A percentile compares a stretch with the other conserved stretches of the same genome.
Conservation (phyloP, 1,140 invertebrate species). For the Drosophila mauritiana region DNA sequence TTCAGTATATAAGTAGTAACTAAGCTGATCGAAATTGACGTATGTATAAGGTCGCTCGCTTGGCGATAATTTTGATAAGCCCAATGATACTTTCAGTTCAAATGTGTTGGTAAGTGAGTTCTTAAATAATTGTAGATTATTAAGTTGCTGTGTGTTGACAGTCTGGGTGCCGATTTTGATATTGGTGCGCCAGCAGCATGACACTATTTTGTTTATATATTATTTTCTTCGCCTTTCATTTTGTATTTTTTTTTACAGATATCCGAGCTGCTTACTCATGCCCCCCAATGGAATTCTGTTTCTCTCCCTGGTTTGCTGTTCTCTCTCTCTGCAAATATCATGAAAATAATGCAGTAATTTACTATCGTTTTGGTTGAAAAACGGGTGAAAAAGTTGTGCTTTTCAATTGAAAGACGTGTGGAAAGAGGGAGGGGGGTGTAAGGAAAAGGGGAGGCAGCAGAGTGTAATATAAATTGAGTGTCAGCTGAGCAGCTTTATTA, state of each 20-base stretch:
- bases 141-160: slow-evolving; percentile 69
- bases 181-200: slow-evolving; percentile 31
- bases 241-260: slow-evolving; percentile 7
- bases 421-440: slow-evolving; percentile 21
- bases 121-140: slow-evolving; percentile 67
- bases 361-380: slow-evolving; percentile 38
- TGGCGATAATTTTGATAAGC: slow-evolving; percentile 76
- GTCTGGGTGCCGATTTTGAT: slow-evolving; percentile 38
- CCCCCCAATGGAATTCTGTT: slow-evolving; percentile 28
- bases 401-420: slow-evolving; percentile 60
- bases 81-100: slow-evolving; percentile 33
- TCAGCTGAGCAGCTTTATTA: slow-evolving; percentile 59
- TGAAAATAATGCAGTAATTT: slow-evolving; percentile 24
- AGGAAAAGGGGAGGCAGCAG: slow-evolving; percentile 1
- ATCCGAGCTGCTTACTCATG: slow-evolving; percentile 54
- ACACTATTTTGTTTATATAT: slow-evolving; percentile 33
- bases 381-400: slow-evolving; percentile 51
- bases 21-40: slow-evolving; percentile 33
- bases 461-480: slow-evolving; percentile 63
- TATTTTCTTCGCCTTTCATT: not conserved
- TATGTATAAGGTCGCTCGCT: slow-evolving; percentile 55
- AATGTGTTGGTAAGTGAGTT: slow-evolving; percentile 33
- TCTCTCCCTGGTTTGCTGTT: not conserved
- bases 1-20: not conserved
- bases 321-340: slow-evolving; percentile 54